Evolutionary conservation across 1,140 invertebrate species (phyloP).

Genomic region (Drosophila tsacasi): DNA sequence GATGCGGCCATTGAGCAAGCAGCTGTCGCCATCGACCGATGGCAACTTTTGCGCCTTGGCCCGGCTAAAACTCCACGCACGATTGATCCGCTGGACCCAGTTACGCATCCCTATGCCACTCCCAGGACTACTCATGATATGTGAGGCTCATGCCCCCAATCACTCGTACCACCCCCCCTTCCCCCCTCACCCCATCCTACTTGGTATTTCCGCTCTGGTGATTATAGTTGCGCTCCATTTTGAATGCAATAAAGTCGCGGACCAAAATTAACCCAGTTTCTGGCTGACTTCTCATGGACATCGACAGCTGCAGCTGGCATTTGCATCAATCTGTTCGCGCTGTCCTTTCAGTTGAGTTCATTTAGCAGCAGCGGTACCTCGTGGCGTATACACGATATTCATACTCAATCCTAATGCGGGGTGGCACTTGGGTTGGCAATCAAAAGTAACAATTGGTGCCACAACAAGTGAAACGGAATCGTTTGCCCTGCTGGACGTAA

Average conservation of each 20-base stretch:
- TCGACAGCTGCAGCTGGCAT: conserved; percentile 35
- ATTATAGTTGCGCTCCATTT: conserved; percentile 52
- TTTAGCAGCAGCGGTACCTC: conserved; percentile 12
- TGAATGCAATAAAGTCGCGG: conserved; percentile 63
- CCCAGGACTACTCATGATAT: conserved; percentile 43
- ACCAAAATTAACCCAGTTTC: conserved; percentile 67
- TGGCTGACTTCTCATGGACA: conserved; percentile 47
- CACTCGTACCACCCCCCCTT: background rate
- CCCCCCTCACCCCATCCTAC: background rate
- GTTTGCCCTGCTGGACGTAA: conserved; percentile 55
- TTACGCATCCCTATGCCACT: conserved; percentile 44
- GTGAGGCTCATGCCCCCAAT: conserved; percentile 22
- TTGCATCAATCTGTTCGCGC: conserved; percentile 50
- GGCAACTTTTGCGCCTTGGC: conserved; percentile 44
- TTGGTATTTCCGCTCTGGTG: conserved; percentile 37
- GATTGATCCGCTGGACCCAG: conserved; percentile 35
- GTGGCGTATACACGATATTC: conserved; percentile 53
- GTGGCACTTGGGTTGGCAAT: background rate
- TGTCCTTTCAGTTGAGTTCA: conserved; percentile 39
- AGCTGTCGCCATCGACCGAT: conserved; percentile 34
- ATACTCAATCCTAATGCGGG: conserved; percentile 17
- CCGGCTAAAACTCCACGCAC: conserved; percentile 35
- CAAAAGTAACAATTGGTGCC: conserved; percentile 11
- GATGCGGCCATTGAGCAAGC: conserved; percentile 64
- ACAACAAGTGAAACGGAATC: conserved; percentile 44